Conservation (phyloP, 2,888 invertebrate genomes). For the Norana najaformis region DNA sequence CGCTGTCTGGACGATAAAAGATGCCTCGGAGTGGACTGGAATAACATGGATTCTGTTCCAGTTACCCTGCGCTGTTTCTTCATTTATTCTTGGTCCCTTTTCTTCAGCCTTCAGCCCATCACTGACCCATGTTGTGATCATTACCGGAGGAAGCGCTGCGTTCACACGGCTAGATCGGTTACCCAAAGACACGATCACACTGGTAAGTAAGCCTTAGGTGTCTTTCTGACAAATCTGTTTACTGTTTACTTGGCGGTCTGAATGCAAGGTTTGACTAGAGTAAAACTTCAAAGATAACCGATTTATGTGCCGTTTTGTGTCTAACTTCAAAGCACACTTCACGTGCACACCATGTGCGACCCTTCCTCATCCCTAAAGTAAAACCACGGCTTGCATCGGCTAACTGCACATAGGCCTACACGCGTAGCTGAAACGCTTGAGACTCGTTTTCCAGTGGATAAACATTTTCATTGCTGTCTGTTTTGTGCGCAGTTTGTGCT, state of each 20-base stretch:
- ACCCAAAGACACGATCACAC: background rate
- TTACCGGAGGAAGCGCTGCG: constrained; percentile 28
- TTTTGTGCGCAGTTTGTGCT: too few species aligned
- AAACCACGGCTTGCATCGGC: too few species aligned
- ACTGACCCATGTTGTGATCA: constrained; percentile 34
- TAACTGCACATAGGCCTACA: too few species aligned
- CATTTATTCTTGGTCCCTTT: constrained; percentile 22
- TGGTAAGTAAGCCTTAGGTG: background rate
- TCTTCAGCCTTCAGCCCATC: background rate
- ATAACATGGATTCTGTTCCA: constrained; percentile 17
- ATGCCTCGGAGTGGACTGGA: constrained; percentile 40
- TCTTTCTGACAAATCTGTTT: background rate
- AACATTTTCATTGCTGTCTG: too few species aligned
- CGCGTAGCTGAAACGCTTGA: too few species aligned
- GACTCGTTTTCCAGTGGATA: too few species aligned
- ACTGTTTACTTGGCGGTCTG: background rate
- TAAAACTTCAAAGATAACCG: background rate
- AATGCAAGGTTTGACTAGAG: background rate
- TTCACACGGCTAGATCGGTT: background rate
- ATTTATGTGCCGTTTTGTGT: too few species aligned
- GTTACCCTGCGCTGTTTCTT: constrained; percentile 26
- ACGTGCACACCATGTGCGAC: too few species aligned
- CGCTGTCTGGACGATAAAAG: constrained; percentile 30
- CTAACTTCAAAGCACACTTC: too few species aligned
- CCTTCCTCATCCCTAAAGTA: too few species aligned